Base-by-base conservation (phyloP, 30 jellyfish, hydroid and myxozoan genomes). In the Pseudorhiza aurosa region DNA sequence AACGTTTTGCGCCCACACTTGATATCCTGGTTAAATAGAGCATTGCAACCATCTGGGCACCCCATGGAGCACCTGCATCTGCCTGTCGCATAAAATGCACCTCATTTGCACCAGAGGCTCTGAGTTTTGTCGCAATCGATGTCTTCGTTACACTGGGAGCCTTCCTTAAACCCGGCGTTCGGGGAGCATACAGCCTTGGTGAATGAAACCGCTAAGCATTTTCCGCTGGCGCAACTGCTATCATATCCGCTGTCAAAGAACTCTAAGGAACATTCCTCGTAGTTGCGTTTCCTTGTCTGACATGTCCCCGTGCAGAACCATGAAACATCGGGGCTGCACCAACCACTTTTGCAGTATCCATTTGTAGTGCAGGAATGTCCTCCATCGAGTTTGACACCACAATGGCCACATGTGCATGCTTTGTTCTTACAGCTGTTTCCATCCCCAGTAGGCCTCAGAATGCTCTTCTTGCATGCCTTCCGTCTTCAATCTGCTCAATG, bases 41-140 rank as follows among this genome's bases (percentile, higher is more conserved):
- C 87, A 18, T 35, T 50, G 75, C 87, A 73, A 21, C 87, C 87
- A 29, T 73, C 31, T 8, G 65, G 75, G 44, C 87, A 73, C 19
- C 31, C 15, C 9, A 17, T 47, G 8, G 87, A 75, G 46, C 87
- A 73, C 17, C 43, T 32, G 46, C 87, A 73, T 53, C 59, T 73
- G n/a, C 87, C 87, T 6, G 68, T 53, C 25, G 74, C 60, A 50
- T 49, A 53, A 47, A 73, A 73, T 2, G 74, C 55, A 2, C 87
- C 87, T 1, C 87, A 75, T 21, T 57, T 31, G 75, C 87, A 73
- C 87, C 87, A 73, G 24, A 73, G 65, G 40, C 58, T 53, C 28
- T 73, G 60, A 51, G 87, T 50, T 22, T 73, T 73, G 75, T 73
- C 87, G 21, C 87, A 73, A 43, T 73, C 76, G 7, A 24, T 21